Conservation (phyloP, 2,113 vertebrate genomes). For the Ceyx margarethae region DNA sequence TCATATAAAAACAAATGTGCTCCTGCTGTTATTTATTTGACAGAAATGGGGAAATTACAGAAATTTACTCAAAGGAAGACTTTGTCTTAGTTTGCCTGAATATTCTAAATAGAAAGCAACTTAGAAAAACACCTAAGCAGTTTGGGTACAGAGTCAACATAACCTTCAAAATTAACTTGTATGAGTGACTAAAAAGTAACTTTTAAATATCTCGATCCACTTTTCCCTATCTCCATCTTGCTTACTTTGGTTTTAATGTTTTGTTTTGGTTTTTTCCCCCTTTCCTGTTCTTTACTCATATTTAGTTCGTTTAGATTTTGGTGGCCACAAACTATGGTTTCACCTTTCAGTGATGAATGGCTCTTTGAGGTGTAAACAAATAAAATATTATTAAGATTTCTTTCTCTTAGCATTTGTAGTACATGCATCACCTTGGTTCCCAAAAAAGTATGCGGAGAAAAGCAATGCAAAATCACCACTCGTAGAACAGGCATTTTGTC, state of each 20-base stretch:
- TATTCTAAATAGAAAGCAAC: neutral
- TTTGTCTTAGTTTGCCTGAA: conserved; percentile 16
- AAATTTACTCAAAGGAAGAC: conserved; percentile 29
- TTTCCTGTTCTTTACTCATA: neutral
- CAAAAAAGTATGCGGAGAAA: neutral
- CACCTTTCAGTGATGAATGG: neutral
- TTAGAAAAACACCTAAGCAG: conserved; percentile 24
- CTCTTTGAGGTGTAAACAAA: neutral
- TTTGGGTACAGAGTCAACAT: neutral
- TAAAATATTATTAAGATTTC: neutral
- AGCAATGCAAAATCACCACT: neutral
- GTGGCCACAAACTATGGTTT: neutral
- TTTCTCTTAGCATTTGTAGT: neutral
- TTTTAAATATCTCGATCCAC: neutral
- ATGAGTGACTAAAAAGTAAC: neutral
- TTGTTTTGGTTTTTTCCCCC: neutral
- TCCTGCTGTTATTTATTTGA: conserved; percentile 63
- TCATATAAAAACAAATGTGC: conserved; percentile 49
- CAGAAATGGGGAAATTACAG: conserved; percentile 54
- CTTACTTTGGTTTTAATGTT: neutral
- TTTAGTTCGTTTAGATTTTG: neutral
- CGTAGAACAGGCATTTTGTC: neutral
- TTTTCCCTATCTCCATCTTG: neutral
- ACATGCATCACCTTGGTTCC: neutral
- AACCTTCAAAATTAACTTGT: neutral